These are phyloP conservation scores for Mugil cephalus DNA, from an alignment of 2,113 vertebrate genomes.

Conservation along the genomic window DNA sequence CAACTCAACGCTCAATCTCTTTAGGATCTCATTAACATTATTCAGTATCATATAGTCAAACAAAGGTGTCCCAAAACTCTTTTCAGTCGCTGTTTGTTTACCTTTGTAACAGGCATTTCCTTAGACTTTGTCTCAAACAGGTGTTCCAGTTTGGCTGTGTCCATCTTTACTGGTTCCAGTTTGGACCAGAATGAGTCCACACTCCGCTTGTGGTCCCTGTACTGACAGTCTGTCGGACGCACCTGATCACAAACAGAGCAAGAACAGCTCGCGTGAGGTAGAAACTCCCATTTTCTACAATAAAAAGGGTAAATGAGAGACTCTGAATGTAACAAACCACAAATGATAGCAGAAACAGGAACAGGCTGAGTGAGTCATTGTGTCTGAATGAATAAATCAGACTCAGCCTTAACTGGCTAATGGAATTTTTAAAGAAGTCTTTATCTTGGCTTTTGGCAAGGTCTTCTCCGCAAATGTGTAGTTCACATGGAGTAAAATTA, in stretches of 20 bases:
- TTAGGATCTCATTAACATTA: too few relatives aligned
- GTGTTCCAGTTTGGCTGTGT: constrained; percentile 94
- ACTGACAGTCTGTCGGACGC: constrained; percentile 89
- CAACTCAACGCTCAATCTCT: too few relatives aligned
- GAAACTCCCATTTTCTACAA: constrained; percentile 27
- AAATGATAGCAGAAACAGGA: constrained; percentile 13
- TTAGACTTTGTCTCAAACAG: constrained; percentile 98
- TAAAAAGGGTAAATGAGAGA: constrained; percentile 37
- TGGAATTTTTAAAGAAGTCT: constrained; percentile 4
- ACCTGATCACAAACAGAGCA: constrained; percentile 77
- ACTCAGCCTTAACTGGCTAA: background rate
- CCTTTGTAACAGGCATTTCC: constrained; percentile 95
- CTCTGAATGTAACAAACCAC: constrained; percentile 18
- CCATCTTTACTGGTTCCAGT: constrained; percentile 94
- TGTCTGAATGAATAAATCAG: background rate
- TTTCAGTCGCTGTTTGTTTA: constrained; percentile 67
- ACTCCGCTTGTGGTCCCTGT: constrained; percentile 87
- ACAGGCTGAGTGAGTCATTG: constrained; percentile 8
- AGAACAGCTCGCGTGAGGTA: constrained; percentile 10
- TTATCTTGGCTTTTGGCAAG: background rate
- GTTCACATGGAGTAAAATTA: background rate
- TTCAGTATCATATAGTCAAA: background rate
- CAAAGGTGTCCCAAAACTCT: background rate
- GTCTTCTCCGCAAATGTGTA: background rate
- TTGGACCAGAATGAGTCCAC: constrained; percentile 94